These are phyloP conservation scores for Cochlearius cochlearius DNA, from an alignment of 2,113 vertebrate species.

Conservation along the genomic window DNA sequence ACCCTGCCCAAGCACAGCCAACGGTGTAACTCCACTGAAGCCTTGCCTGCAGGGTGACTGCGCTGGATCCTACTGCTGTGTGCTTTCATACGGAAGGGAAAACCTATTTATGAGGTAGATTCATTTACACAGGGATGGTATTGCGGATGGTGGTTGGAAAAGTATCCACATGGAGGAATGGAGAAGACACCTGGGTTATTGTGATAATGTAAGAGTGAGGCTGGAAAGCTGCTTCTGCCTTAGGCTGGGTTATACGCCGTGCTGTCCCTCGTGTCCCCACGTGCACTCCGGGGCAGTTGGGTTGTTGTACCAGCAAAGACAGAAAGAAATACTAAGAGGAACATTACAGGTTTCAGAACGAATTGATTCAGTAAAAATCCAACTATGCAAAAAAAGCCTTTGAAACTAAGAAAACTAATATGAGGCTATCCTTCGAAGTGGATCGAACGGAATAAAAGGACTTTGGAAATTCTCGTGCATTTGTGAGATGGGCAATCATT, in stretches of 20 bases:
- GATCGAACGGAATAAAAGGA: background rate
- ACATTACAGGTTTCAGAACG: background rate
- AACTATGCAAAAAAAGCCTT: background rate
- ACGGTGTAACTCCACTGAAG: background rate
- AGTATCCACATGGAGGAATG: fast-evolving
- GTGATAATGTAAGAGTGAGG: background rate
- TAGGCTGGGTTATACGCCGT: background rate
- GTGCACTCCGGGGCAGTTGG: fast-evolving
- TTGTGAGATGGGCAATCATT: background rate
- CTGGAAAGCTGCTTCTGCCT: background rate
- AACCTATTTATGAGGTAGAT: background rate
- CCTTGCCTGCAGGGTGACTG: background rate
- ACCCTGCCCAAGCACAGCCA: background rate
- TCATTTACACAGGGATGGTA: background rate
- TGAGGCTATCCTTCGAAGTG: background rate
- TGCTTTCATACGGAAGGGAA: background rate
- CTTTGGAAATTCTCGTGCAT: background rate
- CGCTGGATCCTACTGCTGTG: background rate
- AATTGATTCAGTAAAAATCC: background rate
- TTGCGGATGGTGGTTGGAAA: background rate
- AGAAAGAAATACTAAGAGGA: background rate
- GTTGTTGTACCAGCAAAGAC: background rate
- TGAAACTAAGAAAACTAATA: background rate
- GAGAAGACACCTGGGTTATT: background rate
- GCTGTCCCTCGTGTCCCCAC: background rate